Evolutionary conservation across 2,113 vertebrate genomes (phyloP), one percentile per base, ranked within the genome.

Genomic region (Lophura nycthemera): DNA sequence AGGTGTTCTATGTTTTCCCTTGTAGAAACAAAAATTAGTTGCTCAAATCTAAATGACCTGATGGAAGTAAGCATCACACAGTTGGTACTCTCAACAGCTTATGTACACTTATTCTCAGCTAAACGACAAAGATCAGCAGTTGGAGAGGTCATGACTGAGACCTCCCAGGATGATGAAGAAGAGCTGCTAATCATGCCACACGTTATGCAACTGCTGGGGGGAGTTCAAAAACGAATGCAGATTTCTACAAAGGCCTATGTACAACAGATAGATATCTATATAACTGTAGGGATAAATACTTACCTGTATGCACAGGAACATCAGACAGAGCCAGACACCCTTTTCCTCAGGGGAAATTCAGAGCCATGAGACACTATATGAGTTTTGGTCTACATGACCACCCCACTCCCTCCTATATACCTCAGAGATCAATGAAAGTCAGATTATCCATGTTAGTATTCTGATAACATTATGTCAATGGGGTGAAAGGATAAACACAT

Each of bases 261-360:
- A 93, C 67, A 89, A 73, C 63, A 95, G 91, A 95, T 96, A 95
- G 15, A 4, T 89, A 95, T 95, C 94, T 96, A 76, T n/a, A 85
- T 96, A 95, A 95, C 92, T 96, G 81, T 91, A 95, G 92, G 95
- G 89, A 95, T 95, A 96, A 96, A 92, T 95, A 93, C 65, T 73
- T 94, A 77, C 94, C 91, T 95, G 94, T 90, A 94, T 56, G 78
- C 92, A 95, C 91, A 96, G 92, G 95, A 95, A 93, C 36, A 96
- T 79, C 92, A 96, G 92, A 96, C 89, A 93, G 64, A 27, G 45
- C 82, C 95, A 96, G 95, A 94, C 87, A 96, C 91, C 21, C 69
- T 96, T 87, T 74, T 97, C 96, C 92, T 86, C 95, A 84, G 96
- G 96, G 97, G 70, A 96, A 92, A 86, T 82, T 69, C 71, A 63